Conservation (phyloP, 2,797 vertebrate species). For the Pseudochirops corinnae region DNA sequence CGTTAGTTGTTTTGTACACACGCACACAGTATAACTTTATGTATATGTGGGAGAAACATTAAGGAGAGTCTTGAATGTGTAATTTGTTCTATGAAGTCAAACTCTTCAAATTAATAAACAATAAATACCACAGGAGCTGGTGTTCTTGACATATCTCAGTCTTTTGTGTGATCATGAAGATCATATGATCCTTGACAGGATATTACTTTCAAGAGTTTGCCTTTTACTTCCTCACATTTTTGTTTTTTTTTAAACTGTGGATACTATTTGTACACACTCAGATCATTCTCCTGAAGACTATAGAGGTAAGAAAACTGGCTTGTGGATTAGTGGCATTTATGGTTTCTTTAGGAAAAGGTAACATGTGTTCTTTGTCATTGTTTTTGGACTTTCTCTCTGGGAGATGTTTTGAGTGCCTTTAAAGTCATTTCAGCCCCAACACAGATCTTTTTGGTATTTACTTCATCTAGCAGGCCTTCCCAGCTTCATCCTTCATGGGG, state of each 20-base stretch:
- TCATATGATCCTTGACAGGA: not conserved
- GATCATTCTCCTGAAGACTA: not conserved
- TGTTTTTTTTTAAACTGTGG: not conserved
- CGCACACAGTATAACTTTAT: not conserved
- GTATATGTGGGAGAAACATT: not conserved
- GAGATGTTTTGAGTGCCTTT: not conserved
- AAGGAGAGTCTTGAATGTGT: not conserved
- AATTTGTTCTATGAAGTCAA: not conserved
- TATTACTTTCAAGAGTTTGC: not conserved
- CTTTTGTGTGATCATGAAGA: not conserved
- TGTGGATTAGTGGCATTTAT: not conserved
- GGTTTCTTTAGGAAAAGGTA: not conserved
- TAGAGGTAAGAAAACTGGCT: not conserved
- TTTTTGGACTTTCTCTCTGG: not conserved
- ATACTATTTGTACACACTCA: not conserved
- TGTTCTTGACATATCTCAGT: not conserved
- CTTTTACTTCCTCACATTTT: not conserved
- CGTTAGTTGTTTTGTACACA: not conserved
- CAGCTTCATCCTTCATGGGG: not conserved
- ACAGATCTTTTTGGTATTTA: not conserved
- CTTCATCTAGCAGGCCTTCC: not conserved
- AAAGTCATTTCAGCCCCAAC: not conserved
- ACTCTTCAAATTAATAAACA: not conserved
- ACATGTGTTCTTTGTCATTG: not conserved
- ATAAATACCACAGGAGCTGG: not conserved